phyloP scores from a whole-genome alignment of 2,113 vertebrate genomes.

The Clarias batrachus region DNA sequence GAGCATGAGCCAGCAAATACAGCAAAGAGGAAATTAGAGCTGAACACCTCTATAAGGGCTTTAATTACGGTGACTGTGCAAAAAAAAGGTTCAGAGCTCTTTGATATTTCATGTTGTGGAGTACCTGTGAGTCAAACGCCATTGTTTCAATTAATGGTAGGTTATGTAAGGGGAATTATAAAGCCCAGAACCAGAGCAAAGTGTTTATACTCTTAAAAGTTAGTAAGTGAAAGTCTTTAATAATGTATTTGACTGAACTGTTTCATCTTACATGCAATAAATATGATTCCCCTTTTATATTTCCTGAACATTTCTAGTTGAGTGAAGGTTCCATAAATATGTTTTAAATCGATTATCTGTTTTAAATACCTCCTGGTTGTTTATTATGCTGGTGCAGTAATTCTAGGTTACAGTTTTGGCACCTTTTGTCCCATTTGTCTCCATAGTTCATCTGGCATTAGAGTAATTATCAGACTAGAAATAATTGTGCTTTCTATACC shows the following conservation, averaged over 20 bases:
- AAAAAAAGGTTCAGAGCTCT: not conserved
- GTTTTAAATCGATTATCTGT: not conserved
- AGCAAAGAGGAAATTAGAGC: constrained; percentile 9
- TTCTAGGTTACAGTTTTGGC: constrained; percentile 47
- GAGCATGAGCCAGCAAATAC: constrained; percentile 24
- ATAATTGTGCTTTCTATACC: constrained; percentile 37
- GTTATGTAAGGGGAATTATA: constrained; percentile 8
- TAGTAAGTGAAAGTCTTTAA: constrained; percentile 7
- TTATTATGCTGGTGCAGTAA: constrained; percentile 30
- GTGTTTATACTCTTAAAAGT: constrained; percentile 21
- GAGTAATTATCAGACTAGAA: not conserved
- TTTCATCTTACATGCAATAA: constrained; percentile 1
- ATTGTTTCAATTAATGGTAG: constrained; percentile 7
- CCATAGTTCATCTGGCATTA: constrained; percentile 20
- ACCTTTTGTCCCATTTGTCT: constrained; percentile 21
- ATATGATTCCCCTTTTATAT: not conserved
- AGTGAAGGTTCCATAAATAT: not conserved
- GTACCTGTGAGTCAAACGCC: constrained; percentile 27
- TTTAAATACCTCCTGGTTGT: not conserved
- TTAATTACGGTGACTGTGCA: constrained; percentile 20
- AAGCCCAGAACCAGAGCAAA: constrained; percentile 25
- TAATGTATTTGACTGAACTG: constrained; percentile 26
- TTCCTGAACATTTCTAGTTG: not conserved
- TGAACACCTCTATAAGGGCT: constrained; percentile 16
- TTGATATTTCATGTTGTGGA: constrained; percentile 14